These are phyloP conservation scores for Hirundichthys speculiger DNA, from an alignment of 2,113 vertebrate species.

Conservation along the genomic window DNA sequence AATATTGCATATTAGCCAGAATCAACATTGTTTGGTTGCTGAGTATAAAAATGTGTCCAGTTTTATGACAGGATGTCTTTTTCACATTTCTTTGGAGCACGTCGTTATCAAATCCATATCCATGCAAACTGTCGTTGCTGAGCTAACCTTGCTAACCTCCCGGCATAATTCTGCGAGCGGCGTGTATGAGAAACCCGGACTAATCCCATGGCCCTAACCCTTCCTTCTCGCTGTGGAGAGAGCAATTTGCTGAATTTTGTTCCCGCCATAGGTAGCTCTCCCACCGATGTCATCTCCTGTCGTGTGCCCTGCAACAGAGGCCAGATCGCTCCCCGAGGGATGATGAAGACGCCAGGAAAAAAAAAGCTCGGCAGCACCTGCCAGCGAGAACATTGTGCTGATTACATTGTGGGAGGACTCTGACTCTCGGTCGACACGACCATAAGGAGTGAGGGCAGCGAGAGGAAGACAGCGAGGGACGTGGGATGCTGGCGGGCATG, in stretches of 20 bases:
- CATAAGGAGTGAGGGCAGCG: conserved; percentile 62
- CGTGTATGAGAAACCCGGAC: conserved; percentile 28
- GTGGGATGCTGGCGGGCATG: conserved; percentile 14
- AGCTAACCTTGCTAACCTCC: conserved; percentile 24
- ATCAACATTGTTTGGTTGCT: not conserved
- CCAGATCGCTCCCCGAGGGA: conserved; percentile 59
- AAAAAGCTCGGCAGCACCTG: conserved; percentile 76
- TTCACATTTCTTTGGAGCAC: not conserved
- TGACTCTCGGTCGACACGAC: conserved; percentile 67
- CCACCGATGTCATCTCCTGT: conserved; percentile 72
- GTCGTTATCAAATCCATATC: conserved; percentile 4
- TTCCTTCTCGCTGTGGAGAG: conserved; percentile 63
- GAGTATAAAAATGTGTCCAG: too few species aligned
- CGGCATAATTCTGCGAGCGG: conserved; percentile 25
- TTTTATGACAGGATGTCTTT: too few species aligned
- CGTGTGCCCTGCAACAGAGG: conserved; percentile 60
- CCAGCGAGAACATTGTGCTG: conserved; percentile 76
- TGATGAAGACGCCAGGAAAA: conserved; percentile 66
- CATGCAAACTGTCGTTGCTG: conserved; percentile 10
- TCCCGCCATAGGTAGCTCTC: conserved; percentile 61
- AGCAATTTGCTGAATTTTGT: conserved; percentile 81
- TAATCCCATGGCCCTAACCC: conserved; percentile 54
- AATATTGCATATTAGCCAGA: not conserved
- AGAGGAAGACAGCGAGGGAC: conserved; percentile 32
- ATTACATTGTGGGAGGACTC: conserved; percentile 77